A percentile compares a stretch with the other conserved stretches of the same genome.
These are phyloP conservation scores for Aradus depressus DNA, from an alignment of 2,888 invertebrate genomes.

Conservation along the genomic window DNA sequence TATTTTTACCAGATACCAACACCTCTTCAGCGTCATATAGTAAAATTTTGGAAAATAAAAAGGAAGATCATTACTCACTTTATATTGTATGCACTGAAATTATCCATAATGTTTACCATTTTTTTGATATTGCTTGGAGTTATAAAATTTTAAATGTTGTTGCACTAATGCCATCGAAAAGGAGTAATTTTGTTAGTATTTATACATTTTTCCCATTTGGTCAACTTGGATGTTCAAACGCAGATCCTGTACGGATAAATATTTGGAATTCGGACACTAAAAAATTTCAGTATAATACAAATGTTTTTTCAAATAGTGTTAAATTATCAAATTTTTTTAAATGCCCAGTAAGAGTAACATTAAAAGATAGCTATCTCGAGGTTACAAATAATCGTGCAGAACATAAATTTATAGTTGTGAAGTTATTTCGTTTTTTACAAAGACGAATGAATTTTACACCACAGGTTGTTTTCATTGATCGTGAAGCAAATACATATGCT, in stretches of 20 bases:
- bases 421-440: conserved; percentile 18
- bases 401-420: neutral
- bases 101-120: conserved; percentile 8
- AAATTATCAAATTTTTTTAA: conserved; percentile 29
- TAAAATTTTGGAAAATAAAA: conserved; percentile 9
- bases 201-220: conserved; percentile 31
- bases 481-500: conserved; percentile 16
- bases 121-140: conserved; percentile 31
- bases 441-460: conserved; percentile 20
- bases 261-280: conserved; percentile 22
- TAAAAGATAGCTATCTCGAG: too few relatives aligned
- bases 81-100: conserved; percentile 19
- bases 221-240: conserved; percentile 29
- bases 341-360: conserved; percentile 24
- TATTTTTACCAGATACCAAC: conserved; percentile 21
- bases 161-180: conserved; percentile 27
- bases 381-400: too few relatives aligned
- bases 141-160: conserved; percentile 31
- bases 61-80: conserved; percentile 1
- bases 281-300: conserved; percentile 17
- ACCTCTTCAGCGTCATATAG: conserved; percentile 17
- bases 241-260: conserved; percentile 28
- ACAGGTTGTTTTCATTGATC: conserved; percentile 10
- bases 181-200: conserved; percentile 23
- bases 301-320: conserved; percentile 23